Conservation (phyloP, 2,888 invertebrate genomes). For the Erpobdella octoculata region DNA sequence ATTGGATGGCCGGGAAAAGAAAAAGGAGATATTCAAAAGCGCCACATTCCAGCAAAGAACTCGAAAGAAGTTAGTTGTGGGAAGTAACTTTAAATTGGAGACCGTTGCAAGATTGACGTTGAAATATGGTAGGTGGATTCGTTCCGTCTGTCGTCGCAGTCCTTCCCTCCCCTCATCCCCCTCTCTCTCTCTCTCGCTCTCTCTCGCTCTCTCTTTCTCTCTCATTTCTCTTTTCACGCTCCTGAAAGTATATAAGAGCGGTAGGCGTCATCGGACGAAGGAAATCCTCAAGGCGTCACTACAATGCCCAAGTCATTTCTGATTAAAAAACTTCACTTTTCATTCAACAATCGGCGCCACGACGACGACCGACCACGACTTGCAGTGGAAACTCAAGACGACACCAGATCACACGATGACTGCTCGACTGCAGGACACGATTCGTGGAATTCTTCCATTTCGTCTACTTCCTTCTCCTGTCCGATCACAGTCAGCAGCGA, state of each 20-base stretch:
- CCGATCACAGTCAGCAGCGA: neutral
- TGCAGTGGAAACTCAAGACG: neutral
- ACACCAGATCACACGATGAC: too few species aligned
- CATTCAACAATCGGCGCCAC: neutral
- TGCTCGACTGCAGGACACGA: neutral
- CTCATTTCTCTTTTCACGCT: too few species aligned
- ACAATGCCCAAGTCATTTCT: slow-evolving; percentile 33
- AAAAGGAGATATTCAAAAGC: neutral
- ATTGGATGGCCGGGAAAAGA: too few species aligned
- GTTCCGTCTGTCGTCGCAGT: neutral
- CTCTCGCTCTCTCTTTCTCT: too few species aligned
- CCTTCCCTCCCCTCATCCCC: too few species aligned
- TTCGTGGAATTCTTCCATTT: too few species aligned
- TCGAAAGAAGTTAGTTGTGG: neutral
- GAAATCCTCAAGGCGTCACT: neutral
- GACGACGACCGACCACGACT: neutral
- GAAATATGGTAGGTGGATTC: neutral
- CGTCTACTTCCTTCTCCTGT: too few species aligned
- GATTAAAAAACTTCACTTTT: slow-evolving; percentile 26
- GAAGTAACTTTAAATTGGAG: slow-evolving; percentile 2
- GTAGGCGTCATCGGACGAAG: too few species aligned
- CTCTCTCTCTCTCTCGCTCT: too few species aligned
- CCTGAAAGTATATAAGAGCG: too few species aligned
- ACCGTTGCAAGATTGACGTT: neutral
- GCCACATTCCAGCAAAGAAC: too few species aligned